Evolutionary conservation across 2,113 vertebrate species (phyloP), one percentile per base, ranked within the genome.

Genomic region (Menidia beryllina): DNA sequence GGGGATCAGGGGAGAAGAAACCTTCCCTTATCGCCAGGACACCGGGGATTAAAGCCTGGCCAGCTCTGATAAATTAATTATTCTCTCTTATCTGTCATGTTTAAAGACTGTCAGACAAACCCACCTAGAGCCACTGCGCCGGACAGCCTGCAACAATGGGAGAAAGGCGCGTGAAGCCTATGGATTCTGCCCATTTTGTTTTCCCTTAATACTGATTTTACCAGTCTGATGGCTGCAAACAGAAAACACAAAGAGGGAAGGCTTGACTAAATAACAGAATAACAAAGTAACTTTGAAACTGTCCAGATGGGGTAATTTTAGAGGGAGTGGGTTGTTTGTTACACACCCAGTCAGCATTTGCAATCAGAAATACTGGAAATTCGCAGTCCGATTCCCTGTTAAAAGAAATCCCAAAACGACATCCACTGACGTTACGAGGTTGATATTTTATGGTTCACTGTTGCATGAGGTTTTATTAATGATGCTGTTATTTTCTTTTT

Each of bases 11-110:
- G 72, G 75, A 89, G 85, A 93, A 86, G 89, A 89, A 85, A 92
- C 84, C 87, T 86, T 84, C 75, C 69, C 89, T 93, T 94, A 94
- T 94, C 86, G 73, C 88, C 79, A 76, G 86, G 86, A 91, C 85
- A 92, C 82, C 88, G 52, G 87, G 93, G 93, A 94, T 93, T 93
- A 92, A 90, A 92, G 92, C 85, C 91, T 91, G 86, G 81, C 79
- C 84, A 77, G 81, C 85, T 76, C 83, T 73, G 63, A 93, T 93
- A 93, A 94, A 93, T 93, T 94, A 93, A 94, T 92, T 90, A 92
- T 90, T 93, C 78, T 55, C 77, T 92, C 90, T 93, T 88, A 92
- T 92, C 86, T 88, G 56, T 86, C 92, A 90, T 85, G 88, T 89
- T 93, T 91, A 93, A 91, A 88, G 88, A 89, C 91, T 88, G 88